These are phyloP conservation scores for Phyllostomus hastatus DNA, from an alignment of 2,113 vertebrate species.

Conservation along the genomic window DNA sequence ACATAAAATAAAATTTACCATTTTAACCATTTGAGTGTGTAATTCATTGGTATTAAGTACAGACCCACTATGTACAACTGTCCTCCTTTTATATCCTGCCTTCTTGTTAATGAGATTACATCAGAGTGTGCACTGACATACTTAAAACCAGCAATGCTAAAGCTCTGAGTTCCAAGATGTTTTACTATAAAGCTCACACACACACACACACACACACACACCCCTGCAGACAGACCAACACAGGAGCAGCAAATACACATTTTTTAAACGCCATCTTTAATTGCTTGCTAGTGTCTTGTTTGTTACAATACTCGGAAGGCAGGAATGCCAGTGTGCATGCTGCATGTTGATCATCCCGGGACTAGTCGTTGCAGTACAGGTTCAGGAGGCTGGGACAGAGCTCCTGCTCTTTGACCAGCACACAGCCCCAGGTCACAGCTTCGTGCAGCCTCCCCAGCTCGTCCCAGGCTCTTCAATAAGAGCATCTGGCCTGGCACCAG, in stretches of 20 bases:
- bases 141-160: background rate
- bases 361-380: background rate
- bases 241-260: background rate
- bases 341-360: background rate
- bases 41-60: background rate
- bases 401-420: background rate
- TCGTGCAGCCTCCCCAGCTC: background rate
- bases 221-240: background rate
- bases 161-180: background rate
- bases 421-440: background rate
- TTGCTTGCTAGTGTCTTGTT: background rate
- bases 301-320: background rate
- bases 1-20: background rate
- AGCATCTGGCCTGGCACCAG: background rate
- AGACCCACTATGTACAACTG: background rate
- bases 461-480: background rate
- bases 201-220: background rate
- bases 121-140: background rate
- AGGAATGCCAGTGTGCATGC: background rate
- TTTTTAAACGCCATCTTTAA: background rate
- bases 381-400: background rate
- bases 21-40: background rate
- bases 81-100: background rate
- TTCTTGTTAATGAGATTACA: background rate
- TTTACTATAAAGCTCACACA: background rate